Evolutionary conservation across 92 coral and sea anemone genomes (phyloP).

Genomic region (Zoanthus solanderi): DNA sequence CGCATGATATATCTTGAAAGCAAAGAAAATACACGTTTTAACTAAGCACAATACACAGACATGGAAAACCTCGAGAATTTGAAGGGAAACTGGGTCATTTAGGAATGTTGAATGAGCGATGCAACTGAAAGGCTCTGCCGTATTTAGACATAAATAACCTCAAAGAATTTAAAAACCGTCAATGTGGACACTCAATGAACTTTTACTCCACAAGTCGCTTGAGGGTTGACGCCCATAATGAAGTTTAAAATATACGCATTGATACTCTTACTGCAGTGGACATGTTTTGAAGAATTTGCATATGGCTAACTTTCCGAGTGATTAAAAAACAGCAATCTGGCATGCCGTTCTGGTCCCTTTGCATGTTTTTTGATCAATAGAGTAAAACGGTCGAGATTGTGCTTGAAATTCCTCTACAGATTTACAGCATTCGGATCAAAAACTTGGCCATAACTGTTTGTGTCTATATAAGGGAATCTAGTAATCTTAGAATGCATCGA

Average conservation of each 20-base stretch:
- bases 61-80: background rate
- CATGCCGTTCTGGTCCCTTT: background rate
- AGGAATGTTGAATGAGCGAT: background rate
- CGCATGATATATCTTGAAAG: background rate
- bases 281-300: slow-evolving; percentile 30
- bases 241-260: background rate
- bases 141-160: slow-evolving; percentile 19
- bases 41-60: background rate
- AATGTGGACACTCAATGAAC: slow-evolving; percentile 17
- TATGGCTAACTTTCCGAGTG: background rate
- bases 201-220: slow-evolving; percentile 21
- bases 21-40: background rate
- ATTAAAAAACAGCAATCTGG: background rate
- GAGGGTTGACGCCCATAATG: slow-evolving; percentile 66
- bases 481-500: slow-evolving; percentile 43
- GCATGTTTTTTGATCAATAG: background rate
- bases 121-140: background rate
- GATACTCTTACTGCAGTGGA: background rate
- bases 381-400: background rate
- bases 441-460: background rate
- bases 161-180: slow-evolving; percentile 38
- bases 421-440: background rate
- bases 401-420: slow-evolving; percentile 41
- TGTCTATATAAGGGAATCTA: slow-evolving; percentile 37
- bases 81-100: background rate